Evolutionary conservation across 53 echinoderm and acorn worm species (phyloP).

Genomic region (Arbacia lixula): DNA sequence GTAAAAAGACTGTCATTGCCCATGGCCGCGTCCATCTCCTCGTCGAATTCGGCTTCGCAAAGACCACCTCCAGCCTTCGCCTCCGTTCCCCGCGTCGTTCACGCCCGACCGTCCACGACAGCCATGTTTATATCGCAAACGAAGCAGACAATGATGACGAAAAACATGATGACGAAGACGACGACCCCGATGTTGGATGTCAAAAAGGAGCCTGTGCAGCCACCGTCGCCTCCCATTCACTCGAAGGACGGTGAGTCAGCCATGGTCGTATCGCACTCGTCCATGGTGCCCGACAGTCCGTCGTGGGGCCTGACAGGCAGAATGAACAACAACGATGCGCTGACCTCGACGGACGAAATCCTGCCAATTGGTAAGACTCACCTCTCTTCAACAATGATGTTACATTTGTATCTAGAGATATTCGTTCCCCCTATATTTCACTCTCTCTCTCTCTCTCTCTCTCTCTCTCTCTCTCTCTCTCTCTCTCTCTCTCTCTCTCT

Average conservation of each 20-base stretch:
- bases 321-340: background rate
- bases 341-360: background rate
- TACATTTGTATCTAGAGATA: too few species aligned
- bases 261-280: background rate
- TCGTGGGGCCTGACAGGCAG: background rate
- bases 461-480: too few species aligned
- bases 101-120: background rate
- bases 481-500: background rate
- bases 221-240: background rate
- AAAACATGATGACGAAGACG: too few species aligned
- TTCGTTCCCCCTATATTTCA: background rate
- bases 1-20: too few species aligned
- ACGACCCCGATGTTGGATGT: constrained; percentile 9
- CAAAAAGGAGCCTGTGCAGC: constrained; percentile 8
- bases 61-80: background rate
- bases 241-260: too few species aligned
- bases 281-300: constrained; percentile 2
- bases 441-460: background rate
- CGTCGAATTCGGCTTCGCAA: background rate
- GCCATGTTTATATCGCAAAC: background rate
- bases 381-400: too few species aligned
- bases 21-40: background rate
- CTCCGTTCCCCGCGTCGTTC: background rate
- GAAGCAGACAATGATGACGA: too few species aligned
- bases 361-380: background rate